Base-by-base conservation (phyloP, 1,140 invertebrate genomes). In the Orchestia grillus region DNA sequence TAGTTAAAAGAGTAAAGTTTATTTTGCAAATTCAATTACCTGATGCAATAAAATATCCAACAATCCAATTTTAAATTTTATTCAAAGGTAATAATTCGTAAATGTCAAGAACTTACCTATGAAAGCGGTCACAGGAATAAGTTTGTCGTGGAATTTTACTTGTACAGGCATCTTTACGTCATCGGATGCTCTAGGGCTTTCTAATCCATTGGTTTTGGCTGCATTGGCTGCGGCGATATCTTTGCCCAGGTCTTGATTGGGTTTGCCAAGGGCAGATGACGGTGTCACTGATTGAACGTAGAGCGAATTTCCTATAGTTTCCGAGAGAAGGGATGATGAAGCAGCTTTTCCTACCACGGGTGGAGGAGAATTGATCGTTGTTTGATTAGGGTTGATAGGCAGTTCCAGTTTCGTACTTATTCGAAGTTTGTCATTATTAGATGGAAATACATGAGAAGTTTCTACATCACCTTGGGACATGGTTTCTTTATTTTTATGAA, bases 111-210 rank as follows among this genome's bases (percentile, higher is more conserved):
- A 90, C 92, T 94, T 40, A 94, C 92, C 92, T 44, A 94, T 94
- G 40, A 94, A 94, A 45, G 92, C 92, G 6, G 92, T 94, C 36
- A 94, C 92, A 16, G 92, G 92, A 47, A 94, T 94, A 44, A 94
- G 92, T 45, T 94, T 94, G 92, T 94, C 41, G 92, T 44, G 43
- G 92, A 44, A 94, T 47, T 47, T 94, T 6, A 44, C 88, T 41
- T 90, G 88, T 44, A 90, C 88, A 23, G 88, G 88, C 0, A 36
- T 41, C 16, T 44, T 90, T 41, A 41, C 41, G 0, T 42, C 41
- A 90, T 44, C 43, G 3, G 88, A 42, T 19, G n/a, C 88, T 11
- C 43, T 90, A 42, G 43, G 6, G 43, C 3, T 42, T 41, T 41
- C 88, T 43, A 42, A 41, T 42, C 88, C 43, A 90, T 19, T 43